A percentile compares a stretch with the other conserved stretches of the same genome.
Evolutionary conservation across 2,888 invertebrate genomes (phyloP).

Genomic region (Cordilura impudica): DNA sequence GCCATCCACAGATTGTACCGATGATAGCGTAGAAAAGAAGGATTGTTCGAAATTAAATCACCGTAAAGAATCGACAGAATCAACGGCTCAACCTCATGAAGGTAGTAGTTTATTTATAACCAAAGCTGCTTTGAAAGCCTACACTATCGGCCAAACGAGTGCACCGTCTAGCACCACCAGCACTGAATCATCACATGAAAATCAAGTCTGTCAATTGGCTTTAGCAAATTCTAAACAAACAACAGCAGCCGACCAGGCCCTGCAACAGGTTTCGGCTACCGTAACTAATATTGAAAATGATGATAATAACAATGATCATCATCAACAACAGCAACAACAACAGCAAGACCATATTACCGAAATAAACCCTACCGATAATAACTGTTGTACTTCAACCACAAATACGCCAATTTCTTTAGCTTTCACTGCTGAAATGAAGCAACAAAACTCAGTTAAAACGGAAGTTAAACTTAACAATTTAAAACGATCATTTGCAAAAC

Average conservation of each 20-base stretch:
- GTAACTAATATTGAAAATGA: constrained; percentile 32
- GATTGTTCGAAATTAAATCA: background rate
- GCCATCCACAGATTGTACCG: background rate
- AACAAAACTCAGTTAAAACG: background rate
- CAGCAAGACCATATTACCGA: constrained; percentile 27
- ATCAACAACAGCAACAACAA: constrained; percentile 16
- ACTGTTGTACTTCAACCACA: background rate
- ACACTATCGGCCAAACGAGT: background rate
- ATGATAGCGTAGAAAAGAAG: background rate
- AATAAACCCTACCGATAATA: background rate
- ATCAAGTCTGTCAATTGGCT: background rate
- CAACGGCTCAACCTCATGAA: background rate
- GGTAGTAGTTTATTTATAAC: constrained; percentile 46
- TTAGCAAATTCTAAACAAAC: background rate
- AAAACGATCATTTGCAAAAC: background rate
- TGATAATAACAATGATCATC: constrained; percentile 42
- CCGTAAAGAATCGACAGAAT: background rate
- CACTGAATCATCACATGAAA: background rate
- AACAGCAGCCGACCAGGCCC: constrained; percentile 19
- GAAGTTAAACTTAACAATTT: background rate
- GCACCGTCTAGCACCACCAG: background rate
- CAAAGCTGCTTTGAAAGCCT: constrained; percentile 53
- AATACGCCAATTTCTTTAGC: constrained; percentile 15
- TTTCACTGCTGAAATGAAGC: background rate
- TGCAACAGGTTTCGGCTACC: background rate